Percentiles rank a stretch among this genome's conserved stretches.
Evolutionary conservation across 2,888 invertebrate species (phyloP).

Genomic region (Eueremaeus valkanovi): DNA sequence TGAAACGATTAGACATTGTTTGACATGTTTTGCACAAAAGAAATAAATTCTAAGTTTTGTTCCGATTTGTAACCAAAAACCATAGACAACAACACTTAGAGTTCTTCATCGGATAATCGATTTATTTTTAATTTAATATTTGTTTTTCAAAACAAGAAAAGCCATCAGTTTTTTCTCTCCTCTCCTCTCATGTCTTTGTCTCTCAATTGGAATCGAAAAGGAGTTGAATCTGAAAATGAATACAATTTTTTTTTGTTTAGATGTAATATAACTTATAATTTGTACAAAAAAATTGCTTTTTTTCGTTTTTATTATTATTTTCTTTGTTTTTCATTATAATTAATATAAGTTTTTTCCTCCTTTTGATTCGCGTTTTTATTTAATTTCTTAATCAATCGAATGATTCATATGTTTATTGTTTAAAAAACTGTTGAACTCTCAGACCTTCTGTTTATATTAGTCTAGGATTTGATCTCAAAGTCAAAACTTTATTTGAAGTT

Average conservation of each 20-base stretch:
- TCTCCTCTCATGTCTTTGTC: not conserved
- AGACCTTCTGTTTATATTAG: too few species aligned
- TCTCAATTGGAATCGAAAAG: too few species aligned
- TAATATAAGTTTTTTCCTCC: too few species aligned
- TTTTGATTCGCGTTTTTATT: not conserved
- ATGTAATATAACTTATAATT: constrained; percentile 21
- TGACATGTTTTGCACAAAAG: not conserved
- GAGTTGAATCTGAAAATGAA: constrained; percentile 22
- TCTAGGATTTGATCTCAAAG: not conserved
- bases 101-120: not conserved
- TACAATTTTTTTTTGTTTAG: constrained; percentile 3
- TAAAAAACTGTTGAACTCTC: not conserved
- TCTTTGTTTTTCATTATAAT: too few species aligned
- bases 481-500: not conserved
- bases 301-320: too few species aligned
- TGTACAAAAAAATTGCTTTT: constrained; percentile 6
- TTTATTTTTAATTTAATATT: not conserved
- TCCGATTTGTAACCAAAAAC: not conserved
- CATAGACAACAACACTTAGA: constrained; percentile 1
- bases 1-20: not conserved
- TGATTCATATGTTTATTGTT: not conserved
- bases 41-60: not conserved
- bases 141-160: constrained; percentile 5
- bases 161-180: too few species aligned
- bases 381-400: not conserved